Percentiles rank a stretch among this genome's conserved stretches.
Conservation (phyloP, 1,140 invertebrate species). For the Lethrus apterus region DNA sequence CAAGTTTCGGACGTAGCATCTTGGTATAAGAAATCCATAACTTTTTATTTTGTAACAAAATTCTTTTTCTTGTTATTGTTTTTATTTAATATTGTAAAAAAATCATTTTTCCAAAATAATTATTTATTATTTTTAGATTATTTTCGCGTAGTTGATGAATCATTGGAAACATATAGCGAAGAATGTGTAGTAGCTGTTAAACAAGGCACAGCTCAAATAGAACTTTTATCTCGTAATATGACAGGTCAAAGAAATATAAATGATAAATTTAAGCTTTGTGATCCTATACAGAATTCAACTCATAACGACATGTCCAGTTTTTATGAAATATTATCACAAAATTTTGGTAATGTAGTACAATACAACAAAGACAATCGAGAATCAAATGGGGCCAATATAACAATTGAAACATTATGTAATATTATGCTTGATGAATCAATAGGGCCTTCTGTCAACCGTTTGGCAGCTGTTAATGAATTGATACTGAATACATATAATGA, state of each 20-base stretch:
- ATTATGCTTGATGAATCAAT: constrained; percentile 60
- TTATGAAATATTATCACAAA: constrained; percentile 70
- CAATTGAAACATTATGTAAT: constrained; percentile 69
- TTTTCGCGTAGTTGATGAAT: constrained; percentile 62
- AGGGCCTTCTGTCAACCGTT: constrained; percentile 57
- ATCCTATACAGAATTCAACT: constrained; percentile 57
- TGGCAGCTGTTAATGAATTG: constrained; percentile 66
- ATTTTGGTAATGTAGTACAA: constrained; percentile 82
- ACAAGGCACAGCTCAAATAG: constrained; percentile 56
- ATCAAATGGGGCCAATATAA: constrained; percentile 58
- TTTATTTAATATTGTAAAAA: no score
- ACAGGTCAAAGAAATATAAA: constrained; percentile 55
- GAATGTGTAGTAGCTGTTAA: constrained; percentile 58
- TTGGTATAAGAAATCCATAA: no score
- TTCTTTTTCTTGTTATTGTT: no score
- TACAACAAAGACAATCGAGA: constrained; percentile 91
- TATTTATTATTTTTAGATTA: constrained; percentile 69
- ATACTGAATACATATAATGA: constrained; percentile 60
- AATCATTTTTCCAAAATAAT: no score
- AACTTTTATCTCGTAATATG: constrained; percentile 52
- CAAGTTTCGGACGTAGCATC: no score
- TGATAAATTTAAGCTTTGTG: constrained; percentile 68
- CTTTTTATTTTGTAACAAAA: no score
- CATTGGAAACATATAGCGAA: constrained; percentile 53
- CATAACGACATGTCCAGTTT: constrained; percentile 76